Evolutionary conservation across 2,113 vertebrate species (phyloP).

Genomic region (Zosterops borbonicus): DNA sequence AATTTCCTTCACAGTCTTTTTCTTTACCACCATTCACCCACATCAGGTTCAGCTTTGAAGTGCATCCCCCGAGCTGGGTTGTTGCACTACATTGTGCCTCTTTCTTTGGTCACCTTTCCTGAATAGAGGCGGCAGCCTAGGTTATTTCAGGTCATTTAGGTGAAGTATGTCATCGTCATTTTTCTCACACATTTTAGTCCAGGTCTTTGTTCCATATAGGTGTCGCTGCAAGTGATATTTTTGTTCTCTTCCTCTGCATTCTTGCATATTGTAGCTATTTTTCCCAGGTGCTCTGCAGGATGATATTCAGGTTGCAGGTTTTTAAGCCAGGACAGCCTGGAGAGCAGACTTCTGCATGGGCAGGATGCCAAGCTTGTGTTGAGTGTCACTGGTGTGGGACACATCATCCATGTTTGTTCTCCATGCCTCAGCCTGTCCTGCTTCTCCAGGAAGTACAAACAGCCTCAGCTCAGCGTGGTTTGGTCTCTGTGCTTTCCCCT

Average conservation of each 20-base stretch:
- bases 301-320: fast-evolving
- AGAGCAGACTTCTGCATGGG: fast-evolving
- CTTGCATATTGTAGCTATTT: fast-evolving
- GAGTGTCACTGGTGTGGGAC: not conserved
- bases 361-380: fast-evolving
- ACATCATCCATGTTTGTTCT: too few relatives aligned
- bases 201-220: fast-evolving
- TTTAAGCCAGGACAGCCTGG: not conserved
- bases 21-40: fast-evolving
- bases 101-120: fast-evolving
- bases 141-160: not conserved
- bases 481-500: not conserved
- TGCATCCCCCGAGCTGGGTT: fast-evolving
- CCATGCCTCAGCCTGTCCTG: not conserved
- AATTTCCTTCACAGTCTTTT: fast-evolving
- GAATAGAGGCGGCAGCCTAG: not conserved
- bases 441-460: fast-evolving
- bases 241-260: not conserved
- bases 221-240: not conserved
- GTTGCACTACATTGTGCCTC: fast-evolving
- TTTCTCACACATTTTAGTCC: not conserved
- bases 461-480: fast-evolving
- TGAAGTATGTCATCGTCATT: fast-evolving
- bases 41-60: not conserved
- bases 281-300: not conserved